A percentile compares a stretch with the other conserved stretches of the same genome.
Evolutionary conservation across 2,113 vertebrate genomes (phyloP).

Genomic region (Fregata magnificens): DNA sequence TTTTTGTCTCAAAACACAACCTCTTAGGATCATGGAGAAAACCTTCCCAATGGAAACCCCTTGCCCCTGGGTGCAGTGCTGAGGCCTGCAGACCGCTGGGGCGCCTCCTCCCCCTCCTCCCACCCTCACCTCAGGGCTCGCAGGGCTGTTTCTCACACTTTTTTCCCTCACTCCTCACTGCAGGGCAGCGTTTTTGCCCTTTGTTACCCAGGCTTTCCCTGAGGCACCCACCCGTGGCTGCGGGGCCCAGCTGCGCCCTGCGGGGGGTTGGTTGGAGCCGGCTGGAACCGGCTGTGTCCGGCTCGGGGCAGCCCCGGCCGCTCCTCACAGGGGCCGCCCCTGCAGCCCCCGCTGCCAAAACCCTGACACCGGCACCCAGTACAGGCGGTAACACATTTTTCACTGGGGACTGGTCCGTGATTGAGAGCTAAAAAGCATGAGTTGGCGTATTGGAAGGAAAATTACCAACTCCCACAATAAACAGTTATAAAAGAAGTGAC

Average conservation of each 20-base stretch:
- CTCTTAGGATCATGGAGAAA: neutral
- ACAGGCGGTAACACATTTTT: neutral
- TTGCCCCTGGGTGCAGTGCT: no score
- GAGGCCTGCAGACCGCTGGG: neutral
- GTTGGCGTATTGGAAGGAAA: neutral
- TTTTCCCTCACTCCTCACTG: neutral
- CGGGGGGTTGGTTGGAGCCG: fast-evolving
- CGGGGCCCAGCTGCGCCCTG: fast-evolving
- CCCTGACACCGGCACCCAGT: neutral
- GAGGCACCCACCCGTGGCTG: fast-evolving
- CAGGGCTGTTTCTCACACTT: neutral
- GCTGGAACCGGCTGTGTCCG: fast-evolving
- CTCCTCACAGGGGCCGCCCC: neutral
- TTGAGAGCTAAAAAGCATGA: neutral
- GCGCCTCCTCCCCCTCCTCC: neutral
- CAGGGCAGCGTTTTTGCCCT: no score
- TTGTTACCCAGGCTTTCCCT: neutral
- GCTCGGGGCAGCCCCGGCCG: neutral
- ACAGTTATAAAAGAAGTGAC: neutral
- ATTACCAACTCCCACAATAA: neutral
- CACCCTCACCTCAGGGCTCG: fast-evolving
- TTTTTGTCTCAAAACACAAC: neutral
- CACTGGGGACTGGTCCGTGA: neutral
- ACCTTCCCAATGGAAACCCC: neutral
- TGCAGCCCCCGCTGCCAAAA: neutral